Evolutionary conservation across 2,888 invertebrate genomes (phyloP).

Genomic region (Stictocephala bisonia): DNA sequence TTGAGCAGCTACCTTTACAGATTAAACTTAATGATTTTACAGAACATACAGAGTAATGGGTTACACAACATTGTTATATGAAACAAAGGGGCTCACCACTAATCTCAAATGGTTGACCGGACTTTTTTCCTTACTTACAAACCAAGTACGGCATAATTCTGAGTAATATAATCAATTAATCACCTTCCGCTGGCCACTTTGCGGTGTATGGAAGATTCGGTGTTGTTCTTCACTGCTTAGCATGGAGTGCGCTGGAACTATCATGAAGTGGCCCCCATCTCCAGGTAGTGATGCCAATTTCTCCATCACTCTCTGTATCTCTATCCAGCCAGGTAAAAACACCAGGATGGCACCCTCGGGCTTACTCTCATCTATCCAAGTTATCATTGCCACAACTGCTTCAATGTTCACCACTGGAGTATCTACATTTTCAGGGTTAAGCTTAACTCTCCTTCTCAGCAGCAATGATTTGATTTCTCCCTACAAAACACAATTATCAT

Average conservation of each 20-base stretch:
- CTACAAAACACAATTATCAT: slow-evolving; percentile 29
- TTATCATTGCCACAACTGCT: slow-evolving; percentile 69
- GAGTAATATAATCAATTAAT: too few relatives aligned
- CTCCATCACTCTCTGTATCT: slow-evolving; percentile 70
- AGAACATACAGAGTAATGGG: too few relatives aligned
- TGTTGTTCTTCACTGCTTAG: slow-evolving; percentile 28
- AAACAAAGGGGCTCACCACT: too few relatives aligned
- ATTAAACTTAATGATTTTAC: too few relatives aligned
- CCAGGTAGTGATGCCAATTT: slow-evolving; percentile 52
- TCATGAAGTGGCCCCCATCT: background rate
- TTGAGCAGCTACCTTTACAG: too few relatives aligned
- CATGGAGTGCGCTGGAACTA: slow-evolving; percentile 37
- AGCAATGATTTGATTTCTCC: slow-evolving; percentile 22
- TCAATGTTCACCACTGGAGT: slow-evolving; percentile 60
- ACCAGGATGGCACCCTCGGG: slow-evolving; percentile 77
- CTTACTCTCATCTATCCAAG: slow-evolving; percentile 70
- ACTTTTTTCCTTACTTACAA: too few relatives aligned
- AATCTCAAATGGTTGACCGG: too few relatives aligned
- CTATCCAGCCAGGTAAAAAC: slow-evolving; percentile 81
- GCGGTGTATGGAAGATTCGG: slow-evolving; percentile 13
- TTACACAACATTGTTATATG: too few relatives aligned
- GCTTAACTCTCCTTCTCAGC: background rate
- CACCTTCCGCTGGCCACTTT: slow-evolving; percentile 8
- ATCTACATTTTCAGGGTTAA: background rate
- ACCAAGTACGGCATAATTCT: too few relatives aligned